Base-by-base conservation (phyloP, 2,888 invertebrate genomes). In the Drosophila robusta region DNA sequence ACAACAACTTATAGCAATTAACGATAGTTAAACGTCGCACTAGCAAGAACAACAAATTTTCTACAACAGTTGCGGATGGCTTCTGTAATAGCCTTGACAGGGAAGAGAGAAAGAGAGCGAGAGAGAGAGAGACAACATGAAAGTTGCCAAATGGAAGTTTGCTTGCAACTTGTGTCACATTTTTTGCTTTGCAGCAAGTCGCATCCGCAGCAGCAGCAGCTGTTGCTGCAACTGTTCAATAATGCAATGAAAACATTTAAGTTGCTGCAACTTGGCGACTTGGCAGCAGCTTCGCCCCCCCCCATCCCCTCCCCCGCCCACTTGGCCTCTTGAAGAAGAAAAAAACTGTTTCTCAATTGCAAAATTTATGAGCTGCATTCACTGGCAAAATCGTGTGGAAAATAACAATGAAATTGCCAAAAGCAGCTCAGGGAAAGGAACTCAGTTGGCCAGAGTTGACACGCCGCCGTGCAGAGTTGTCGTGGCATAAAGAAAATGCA, bases 221-320 rank as follows among this genome's bases (percentile, higher is more conserved):
- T 65, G 67, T 57, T 58, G 68, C 58, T 63, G 77, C 77, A 69
- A 62, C 80, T 80, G 46, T 67, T 86, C 84, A 83, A 83, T 83
- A 83, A 83, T 84, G 83, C 83, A 83, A 87, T 72, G 71, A 84
- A 87, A 87, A 84, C 83, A 83, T 84, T 87, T 79, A 79, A 76
- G 63, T 70, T 65, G 78, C 63, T 46, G 50, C 68, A 76, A 83
- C 73, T 78, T 65, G 56, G 72, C 67, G 46, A 70, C 70, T 70
- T 64, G 50, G 42, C 50, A 47, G 63, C 63, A 68, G 18, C 41
- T 8, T 8, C 18, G 18, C 18, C 12, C 39, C 46, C 3, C 9
- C n/a, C 24, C 12, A 29, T 24, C 2, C 12, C 39, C 46, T 3
- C 12, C n/a, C 24, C 12, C 36, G 18, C 12, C 39, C 12, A 29